Conservation (phyloP, 2,113 vertebrate genomes). For the Sinocyclocheilus anophthalmus region DNA sequence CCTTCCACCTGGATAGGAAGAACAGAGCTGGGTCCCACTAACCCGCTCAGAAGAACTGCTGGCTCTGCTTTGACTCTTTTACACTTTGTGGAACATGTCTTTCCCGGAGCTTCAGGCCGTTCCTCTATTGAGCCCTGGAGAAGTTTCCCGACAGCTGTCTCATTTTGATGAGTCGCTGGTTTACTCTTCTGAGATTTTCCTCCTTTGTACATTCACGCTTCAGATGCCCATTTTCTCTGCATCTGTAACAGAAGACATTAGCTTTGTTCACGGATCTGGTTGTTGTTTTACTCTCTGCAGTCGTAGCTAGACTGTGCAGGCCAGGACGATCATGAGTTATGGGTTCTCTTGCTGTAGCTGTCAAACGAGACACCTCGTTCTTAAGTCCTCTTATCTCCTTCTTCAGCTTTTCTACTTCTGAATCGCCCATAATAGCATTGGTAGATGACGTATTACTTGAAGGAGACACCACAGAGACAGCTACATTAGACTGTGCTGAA, state of each 20-base stretch:
- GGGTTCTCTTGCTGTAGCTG: background rate
- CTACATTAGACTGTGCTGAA: background rate
- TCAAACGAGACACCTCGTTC: background rate
- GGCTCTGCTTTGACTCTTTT: background rate
- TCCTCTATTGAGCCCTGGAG: slow-evolving; percentile 40
- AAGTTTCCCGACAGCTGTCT: slow-evolving; percentile 49
- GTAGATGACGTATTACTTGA: too few species aligned
- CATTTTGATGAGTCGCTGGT: slow-evolving; percentile 45
- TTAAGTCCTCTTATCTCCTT: background rate
- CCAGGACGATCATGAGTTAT: background rate
- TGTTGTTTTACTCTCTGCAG: background rate
- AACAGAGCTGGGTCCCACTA: slow-evolving; percentile 48
- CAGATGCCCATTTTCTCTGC: slow-evolving; percentile 48
- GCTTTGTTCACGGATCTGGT: background rate
- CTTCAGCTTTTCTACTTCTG: slow-evolving; percentile 17
- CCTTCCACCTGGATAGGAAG: slow-evolving; percentile 41
- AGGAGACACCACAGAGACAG: background rate
- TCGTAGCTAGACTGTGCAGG: background rate
- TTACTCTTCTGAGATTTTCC: slow-evolving; percentile 48
- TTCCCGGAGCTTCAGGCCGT: slow-evolving; percentile 29
- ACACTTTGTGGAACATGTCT: slow-evolving; percentile 12
- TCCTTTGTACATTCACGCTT: slow-evolving; percentile 33
- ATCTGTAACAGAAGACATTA: slow-evolving; percentile 50
- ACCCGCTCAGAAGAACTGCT: slow-evolving; percentile 14
- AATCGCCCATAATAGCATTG: too few species aligned